Evolutionary conservation across 2,888 invertebrate genomes (phyloP).

Genomic region (Encarsia formosa): DNA sequence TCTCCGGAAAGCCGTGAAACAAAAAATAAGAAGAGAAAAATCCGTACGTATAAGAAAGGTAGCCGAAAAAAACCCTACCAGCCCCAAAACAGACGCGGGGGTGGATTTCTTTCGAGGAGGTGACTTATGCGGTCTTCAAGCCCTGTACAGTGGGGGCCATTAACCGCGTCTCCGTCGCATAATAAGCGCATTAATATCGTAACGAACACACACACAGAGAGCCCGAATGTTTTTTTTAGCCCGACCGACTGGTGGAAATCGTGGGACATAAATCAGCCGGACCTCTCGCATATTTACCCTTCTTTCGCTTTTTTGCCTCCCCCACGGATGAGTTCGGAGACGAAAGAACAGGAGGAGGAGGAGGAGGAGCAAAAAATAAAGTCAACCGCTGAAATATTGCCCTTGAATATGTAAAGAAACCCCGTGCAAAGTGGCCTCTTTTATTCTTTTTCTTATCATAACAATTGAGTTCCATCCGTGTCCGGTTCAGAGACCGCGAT

Average conservation of each 20-base stretch:
- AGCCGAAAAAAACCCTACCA: no score
- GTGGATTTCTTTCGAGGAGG: neutral
- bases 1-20: no score
- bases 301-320: slow-evolving; percentile 1
- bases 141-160: slow-evolving; percentile 22
- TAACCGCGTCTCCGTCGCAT: slow-evolving; percentile 33
- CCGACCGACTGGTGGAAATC: slow-evolving; percentile 25
- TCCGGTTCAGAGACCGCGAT: neutral
- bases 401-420: slow-evolving; percentile 14
- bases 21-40: no score
- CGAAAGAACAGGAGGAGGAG: neutral
- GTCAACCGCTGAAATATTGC: slow-evolving; percentile 15
- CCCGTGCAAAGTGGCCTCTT: neutral
- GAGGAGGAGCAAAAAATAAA: neutral
- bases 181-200: slow-evolving; percentile 40
- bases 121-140: slow-evolving; percentile 26
- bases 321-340: neutral
- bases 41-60: no score
- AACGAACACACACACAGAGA: slow-evolving; percentile 32
- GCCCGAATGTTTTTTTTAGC: slow-evolving; percentile 22
- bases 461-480: neutral
- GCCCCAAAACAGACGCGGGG: no score
- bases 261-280: slow-evolving; percentile 28
- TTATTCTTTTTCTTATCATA: neutral
- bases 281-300: slow-evolving; percentile 5